phyloP scores from a whole-genome alignment of 1,140 invertebrate species.

The Lepidurus couesii region DNA sequence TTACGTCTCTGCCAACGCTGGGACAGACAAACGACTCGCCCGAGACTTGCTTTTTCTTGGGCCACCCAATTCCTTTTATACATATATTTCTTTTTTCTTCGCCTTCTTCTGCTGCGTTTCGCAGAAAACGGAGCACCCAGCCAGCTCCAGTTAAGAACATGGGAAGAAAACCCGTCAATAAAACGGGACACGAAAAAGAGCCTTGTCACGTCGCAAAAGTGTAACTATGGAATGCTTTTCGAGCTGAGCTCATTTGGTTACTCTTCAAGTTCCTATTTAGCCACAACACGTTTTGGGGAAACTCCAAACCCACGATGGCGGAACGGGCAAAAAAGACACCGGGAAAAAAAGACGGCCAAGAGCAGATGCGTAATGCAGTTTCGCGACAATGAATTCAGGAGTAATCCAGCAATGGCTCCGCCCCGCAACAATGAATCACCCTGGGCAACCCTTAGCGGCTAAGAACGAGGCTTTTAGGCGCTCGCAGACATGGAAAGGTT shows the following conservation, averaged over 20 bases:
- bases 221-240: background rate
- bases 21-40: conserved; percentile 17
- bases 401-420: background rate
- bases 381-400: background rate
- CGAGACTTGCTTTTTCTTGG: conserved; percentile 4
- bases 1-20: conserved; percentile 17
- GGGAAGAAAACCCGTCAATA: background rate
- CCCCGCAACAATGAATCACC: background rate
- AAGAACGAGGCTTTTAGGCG: background rate
- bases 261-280: background rate
- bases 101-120: background rate
- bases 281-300: background rate
- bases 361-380: no score
- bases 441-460: background rate
- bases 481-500: background rate
- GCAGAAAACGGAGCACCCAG: background rate
- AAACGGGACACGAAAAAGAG: background rate
- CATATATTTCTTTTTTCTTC: background rate
- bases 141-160: background rate
- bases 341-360: background rate
- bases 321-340: background rate
- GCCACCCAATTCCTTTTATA: conserved; percentile 13
- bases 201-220: conserved; percentile 1
- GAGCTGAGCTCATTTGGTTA: background rate
- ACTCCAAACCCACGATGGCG: background rate